Percentiles rank a stretch among this genome's conserved stretches.
Conservation (phyloP, 2,797 vertebrate genomes). For the Phylloscopus collybita region DNA sequence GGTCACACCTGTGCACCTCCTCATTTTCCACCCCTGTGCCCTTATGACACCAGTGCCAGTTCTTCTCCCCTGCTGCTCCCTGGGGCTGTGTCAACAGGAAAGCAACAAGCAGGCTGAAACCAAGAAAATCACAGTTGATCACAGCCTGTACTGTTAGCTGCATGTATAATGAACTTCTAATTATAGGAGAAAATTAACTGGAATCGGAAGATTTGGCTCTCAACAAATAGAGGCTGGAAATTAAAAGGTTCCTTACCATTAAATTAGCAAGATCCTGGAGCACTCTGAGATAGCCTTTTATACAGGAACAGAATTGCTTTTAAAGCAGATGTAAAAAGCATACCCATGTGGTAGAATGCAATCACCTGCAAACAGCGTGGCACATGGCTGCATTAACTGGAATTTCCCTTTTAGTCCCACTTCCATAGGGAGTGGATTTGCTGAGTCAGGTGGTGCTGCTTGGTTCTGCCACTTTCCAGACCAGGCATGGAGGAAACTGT, state of each 20-base stretch:
- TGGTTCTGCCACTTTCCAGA: neutral
- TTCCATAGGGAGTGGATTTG: neutral
- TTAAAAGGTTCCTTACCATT: conserved; percentile 11
- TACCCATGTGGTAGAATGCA: neutral
- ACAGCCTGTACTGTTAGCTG: conserved; percentile 3
- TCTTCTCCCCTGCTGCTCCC: neutral
- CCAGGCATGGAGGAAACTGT: neutral
- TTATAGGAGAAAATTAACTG: conserved; percentile 13
- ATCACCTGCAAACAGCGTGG: neutral
- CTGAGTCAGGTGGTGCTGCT: neutral
- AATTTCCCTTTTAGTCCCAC: neutral
- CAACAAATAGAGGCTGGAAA: conserved; percentile 4
- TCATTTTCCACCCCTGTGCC: neutral
- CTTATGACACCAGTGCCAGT: neutral
- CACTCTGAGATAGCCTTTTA: neutral
- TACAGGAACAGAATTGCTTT: neutral
- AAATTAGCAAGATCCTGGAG: neutral
- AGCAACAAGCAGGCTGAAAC: neutral
- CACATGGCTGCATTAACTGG: neutral
- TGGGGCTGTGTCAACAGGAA: neutral
- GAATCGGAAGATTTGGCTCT: neutral
- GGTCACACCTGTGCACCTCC: neutral
- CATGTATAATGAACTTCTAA: neutral
- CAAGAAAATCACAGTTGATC: neutral
- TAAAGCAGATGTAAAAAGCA: neutral